Conservation (phyloP, 2,797 vertebrate species). For the Rhinogobio ventralis region DNA sequence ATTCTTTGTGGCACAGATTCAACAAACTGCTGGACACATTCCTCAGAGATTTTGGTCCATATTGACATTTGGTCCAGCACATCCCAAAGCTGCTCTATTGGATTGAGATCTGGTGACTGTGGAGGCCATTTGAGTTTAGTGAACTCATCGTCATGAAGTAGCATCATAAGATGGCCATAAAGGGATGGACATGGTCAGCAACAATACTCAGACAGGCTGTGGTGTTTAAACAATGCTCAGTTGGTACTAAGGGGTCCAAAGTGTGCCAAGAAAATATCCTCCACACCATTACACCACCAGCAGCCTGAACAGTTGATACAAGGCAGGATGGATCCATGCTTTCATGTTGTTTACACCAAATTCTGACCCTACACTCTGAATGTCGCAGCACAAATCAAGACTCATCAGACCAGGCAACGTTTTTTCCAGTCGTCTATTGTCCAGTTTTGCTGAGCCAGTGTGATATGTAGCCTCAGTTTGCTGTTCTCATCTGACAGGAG, state of each 20-base stretch:
- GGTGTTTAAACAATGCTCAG: neutral
- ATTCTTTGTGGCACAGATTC: neutral
- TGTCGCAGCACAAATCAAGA: too few species aligned
- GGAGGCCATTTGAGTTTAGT: constrained; percentile 9
- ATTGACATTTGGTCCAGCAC: constrained; percentile 60
- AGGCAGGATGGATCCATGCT: neutral
- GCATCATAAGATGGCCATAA: constrained; percentile 6
- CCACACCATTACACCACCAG: neutral
- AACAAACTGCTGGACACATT: neutral
- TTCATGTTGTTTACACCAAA: neutral
- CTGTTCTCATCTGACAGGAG: too few species aligned
- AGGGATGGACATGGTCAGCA: neutral
- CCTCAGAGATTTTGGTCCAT: neutral
- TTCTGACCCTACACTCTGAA: too few species aligned
- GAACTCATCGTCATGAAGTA: constrained; percentile 35
- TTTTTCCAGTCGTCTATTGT: too few species aligned
- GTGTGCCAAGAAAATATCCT: neutral
- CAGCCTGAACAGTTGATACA: too few species aligned
- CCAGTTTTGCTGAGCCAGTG: too few species aligned
- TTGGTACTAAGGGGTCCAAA: neutral
- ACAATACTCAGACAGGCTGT: neutral
- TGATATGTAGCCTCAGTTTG: too few species aligned
- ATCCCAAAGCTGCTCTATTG: constrained; percentile 53
- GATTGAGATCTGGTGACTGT: constrained; percentile 50
- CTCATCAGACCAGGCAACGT: too few species aligned